phyloP scores from a whole-genome alignment of 1,140 invertebrate genomes.

The Bombus fervidus region DNA sequence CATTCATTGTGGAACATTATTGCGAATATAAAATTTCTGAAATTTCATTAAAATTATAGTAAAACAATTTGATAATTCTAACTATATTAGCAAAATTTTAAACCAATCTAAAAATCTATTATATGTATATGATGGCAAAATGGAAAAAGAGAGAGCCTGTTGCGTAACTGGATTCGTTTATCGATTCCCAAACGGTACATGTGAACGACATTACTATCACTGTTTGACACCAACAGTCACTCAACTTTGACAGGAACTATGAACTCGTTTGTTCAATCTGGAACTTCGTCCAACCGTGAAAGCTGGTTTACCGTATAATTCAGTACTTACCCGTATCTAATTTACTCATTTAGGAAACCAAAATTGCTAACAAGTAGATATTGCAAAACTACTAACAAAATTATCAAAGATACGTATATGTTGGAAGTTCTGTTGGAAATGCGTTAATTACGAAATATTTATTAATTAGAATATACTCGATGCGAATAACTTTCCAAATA shows the following conservation, averaged over 20 bases:
- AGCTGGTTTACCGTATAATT: background rate
- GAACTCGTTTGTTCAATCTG: background rate
- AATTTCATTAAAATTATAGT: background rate
- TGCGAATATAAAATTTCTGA: too few species aligned
- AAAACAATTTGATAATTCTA: too few species aligned
- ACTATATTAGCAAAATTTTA: too few species aligned
- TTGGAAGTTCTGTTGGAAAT: background rate
- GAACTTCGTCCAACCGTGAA: background rate
- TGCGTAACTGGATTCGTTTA: background rate
- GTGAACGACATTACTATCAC: background rate
- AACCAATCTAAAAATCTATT: too few species aligned
- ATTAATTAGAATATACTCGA: background rate
- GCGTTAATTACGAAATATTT: background rate
- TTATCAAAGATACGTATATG: background rate
- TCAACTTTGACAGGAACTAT: conserved; percentile 1
- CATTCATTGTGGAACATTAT: background rate
- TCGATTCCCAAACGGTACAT: background rate
- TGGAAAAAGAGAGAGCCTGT: background rate
- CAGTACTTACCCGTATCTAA: background rate
- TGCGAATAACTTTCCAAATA: background rate
- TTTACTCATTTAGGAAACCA: background rate
- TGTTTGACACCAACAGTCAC: background rate
- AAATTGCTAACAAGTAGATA: background rate
- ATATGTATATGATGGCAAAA: background rate
- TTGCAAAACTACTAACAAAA: background rate